phyloP scores from a whole-genome alignment of 2,888 invertebrate genomes.

The Dione vanillae region DNA sequence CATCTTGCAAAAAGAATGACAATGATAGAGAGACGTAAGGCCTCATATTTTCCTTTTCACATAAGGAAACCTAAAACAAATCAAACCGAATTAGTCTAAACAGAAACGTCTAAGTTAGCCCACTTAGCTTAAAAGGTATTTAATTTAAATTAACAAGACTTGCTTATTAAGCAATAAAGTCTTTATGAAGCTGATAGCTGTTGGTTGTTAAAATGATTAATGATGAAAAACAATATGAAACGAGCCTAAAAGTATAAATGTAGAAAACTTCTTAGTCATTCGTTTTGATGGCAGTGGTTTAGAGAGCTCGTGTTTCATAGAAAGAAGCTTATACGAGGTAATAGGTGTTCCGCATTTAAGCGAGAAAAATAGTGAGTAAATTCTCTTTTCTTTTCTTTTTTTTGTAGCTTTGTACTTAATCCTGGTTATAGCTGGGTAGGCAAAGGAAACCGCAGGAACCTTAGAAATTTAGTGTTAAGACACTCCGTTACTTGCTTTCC shows the following conservation, averaged over 20 bases:
- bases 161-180: neutral
- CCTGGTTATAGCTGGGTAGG: no score
- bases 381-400: neutral
- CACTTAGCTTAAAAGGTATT: neutral
- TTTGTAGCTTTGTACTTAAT: no score
- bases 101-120: no score
- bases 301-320: neutral
- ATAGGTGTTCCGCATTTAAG: neutral
- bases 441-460: no score
- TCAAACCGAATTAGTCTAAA: no score
- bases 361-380: neutral
- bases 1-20: no score
- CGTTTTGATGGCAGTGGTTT: neutral
- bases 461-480: no score
- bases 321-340: neutral
- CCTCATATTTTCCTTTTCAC: no score
- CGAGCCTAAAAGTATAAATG: neutral
- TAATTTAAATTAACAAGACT: neutral
- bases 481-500: no score
- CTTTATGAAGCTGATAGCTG: neutral
- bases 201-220: neutral
- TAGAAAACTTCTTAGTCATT: neutral
- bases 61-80: no score
- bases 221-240: slow-evolving; percentile 2
- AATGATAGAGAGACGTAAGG: no score